Conservation (phyloP, 2,888 invertebrate genomes). For the Axea sp. region DNA sequence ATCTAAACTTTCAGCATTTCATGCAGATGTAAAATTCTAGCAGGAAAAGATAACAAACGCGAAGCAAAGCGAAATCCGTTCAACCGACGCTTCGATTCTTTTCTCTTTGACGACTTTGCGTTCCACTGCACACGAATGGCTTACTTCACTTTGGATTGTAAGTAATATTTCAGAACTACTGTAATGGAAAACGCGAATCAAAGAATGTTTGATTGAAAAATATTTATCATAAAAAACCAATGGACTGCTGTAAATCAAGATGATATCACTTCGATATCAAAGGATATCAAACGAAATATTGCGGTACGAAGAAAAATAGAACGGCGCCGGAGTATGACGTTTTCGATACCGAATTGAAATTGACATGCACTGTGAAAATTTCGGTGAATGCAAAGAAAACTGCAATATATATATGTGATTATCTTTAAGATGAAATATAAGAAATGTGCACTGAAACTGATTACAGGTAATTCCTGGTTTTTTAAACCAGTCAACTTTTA, state of each 20-base stretch:
- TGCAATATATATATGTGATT: too few species aligned
- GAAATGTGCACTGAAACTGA: too few species aligned
- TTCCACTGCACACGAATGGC: constrained; percentile 48
- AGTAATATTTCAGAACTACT: constrained; percentile 53
- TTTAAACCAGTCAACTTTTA: too few species aligned
- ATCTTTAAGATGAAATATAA: too few species aligned
- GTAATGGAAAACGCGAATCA: constrained; percentile 58
- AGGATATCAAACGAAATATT: constrained; percentile 43
- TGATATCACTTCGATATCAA: constrained; percentile 48
- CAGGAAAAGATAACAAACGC: constrained; percentile 41
- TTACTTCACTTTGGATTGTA: constrained; percentile 43
- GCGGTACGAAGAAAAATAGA: constrained; percentile 34
- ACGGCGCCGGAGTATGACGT: constrained; percentile 12
- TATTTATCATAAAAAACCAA: constrained; percentile 55
- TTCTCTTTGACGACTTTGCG: constrained; percentile 50
- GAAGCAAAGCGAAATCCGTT: constrained; percentile 29
- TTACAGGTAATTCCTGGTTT: too few species aligned
- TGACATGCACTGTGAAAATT: constrained; percentile 3
- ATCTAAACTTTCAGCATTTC: too few species aligned
- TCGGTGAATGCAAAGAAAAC: constrained; percentile 1
- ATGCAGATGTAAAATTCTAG: too few species aligned
- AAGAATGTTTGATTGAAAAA: constrained; percentile 57
- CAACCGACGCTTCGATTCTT: constrained; percentile 32
- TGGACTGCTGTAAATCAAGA: constrained; percentile 52
- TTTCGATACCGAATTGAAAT: constrained; percentile 22